These are phyloP conservation scores for Machimus atricapillus DNA, from an alignment of 2,888 invertebrate genomes.

Conservation along the genomic window DNA sequence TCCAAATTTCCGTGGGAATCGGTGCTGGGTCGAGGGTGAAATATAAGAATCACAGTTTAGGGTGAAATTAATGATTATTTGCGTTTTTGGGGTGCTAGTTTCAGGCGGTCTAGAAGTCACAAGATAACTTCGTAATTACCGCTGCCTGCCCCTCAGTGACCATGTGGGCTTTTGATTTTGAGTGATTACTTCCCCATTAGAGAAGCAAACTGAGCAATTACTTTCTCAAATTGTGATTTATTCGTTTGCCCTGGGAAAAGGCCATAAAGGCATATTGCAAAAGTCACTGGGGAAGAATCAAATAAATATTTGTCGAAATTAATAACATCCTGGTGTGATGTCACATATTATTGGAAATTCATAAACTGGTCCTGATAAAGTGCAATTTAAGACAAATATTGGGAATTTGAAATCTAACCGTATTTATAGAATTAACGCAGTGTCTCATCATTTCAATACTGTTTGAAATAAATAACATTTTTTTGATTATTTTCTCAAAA, in stretches of 20 bases:
- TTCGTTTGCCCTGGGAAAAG: neutral
- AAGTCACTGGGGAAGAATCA: neutral
- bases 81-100: neutral
- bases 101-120: neutral
- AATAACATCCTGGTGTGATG: neutral
- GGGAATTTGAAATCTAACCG: neutral
- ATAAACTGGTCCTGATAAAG: neutral
- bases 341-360: neutral
- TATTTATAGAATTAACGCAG: neutral
- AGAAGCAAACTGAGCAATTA: neutral
- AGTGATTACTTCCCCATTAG: neutral
- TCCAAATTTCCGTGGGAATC: conserved; percentile 27
- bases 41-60: neutral
- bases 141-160: neutral
- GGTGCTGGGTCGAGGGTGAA: neutral
- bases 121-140: neutral
- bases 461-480: too few species aligned
- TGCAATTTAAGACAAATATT: neutral
- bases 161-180: neutral
- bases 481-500: too few species aligned
- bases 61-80: neutral
- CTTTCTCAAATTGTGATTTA: neutral
- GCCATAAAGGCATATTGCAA: neutral
- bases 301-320: neutral
- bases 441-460: too few species aligned